phyloP scores from a whole-genome alignment of 2,888 invertebrate genomes.

The Athetis lepigone region DNA sequence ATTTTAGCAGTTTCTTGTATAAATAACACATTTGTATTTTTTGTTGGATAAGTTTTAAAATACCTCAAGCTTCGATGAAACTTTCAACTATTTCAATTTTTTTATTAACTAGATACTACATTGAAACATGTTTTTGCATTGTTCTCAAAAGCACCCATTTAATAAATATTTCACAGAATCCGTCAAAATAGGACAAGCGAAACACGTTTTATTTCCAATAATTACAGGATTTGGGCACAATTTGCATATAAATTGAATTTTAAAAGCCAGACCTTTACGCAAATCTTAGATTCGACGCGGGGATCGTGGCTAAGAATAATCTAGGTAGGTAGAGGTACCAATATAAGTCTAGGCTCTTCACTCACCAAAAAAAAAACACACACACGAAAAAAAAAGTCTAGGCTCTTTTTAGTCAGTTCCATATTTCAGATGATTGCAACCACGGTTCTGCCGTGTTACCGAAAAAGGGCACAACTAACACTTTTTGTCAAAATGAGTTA shows the following conservation, averaged over 20 bases:
- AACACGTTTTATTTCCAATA: conserved; percentile 49
- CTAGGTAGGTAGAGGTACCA: background rate
- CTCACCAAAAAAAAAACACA: too few relatives aligned
- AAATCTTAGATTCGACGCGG: conserved; percentile 56
- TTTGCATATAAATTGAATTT: conserved; percentile 56
- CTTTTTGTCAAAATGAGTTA: too few relatives aligned
- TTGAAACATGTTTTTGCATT: conserved; percentile 33
- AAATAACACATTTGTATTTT: background rate
- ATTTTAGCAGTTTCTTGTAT: too few relatives aligned
- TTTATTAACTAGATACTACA: conserved; percentile 14
- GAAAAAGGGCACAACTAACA: too few relatives aligned
- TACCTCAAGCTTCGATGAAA: conserved; percentile 11
- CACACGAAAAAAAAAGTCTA: too few relatives aligned
- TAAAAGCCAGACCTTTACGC: conserved; percentile 40
- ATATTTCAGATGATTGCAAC: too few relatives aligned
- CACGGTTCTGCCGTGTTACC: too few relatives aligned
- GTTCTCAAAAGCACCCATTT: conserved; percentile 27
- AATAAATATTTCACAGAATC: conserved; percentile 38
- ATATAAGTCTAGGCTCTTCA: too few relatives aligned
- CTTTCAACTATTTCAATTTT: conserved; percentile 13
- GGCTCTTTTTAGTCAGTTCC: too few relatives aligned
- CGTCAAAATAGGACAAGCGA: conserved; percentile 31
- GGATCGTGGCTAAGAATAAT: conserved; percentile 17
- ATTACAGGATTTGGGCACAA: conserved; percentile 45
- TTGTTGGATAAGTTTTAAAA: conserved; percentile 8